A percentile compares a stretch with the other conserved stretches of the same genome.
These are phyloP conservation scores for Scrobipalpa costella DNA, from an alignment of 2,888 invertebrate species.

Conservation along the genomic window DNA sequence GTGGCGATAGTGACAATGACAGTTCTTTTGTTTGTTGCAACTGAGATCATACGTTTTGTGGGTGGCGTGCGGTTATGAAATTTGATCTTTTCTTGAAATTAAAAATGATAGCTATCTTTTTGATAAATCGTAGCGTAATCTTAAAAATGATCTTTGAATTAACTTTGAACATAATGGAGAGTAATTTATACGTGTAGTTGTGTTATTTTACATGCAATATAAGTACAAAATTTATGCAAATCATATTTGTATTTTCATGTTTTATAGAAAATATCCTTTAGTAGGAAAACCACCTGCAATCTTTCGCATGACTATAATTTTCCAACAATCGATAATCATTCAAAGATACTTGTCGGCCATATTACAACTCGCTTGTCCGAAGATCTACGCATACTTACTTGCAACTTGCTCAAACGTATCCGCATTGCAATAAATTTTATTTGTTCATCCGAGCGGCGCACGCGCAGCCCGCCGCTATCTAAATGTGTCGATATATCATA, in stretches of 20 bases:
- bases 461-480: slow-evolving; percentile 34
- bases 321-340: slow-evolving; percentile 14
- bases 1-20: slow-evolving; percentile 1
- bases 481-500: slow-evolving; percentile 43
- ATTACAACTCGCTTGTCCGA: not conserved
- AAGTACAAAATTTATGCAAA: no score
- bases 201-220: no score
- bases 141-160: no score
- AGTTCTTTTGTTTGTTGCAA: not conserved
- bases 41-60: slow-evolving; percentile 9
- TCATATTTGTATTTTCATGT: no score
- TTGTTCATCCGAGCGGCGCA: slow-evolving; percentile 23
- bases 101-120: not conserved
- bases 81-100: not conserved
- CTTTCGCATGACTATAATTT: slow-evolving; percentile 3
- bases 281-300: not conserved
- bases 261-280: not conserved
- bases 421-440: slow-evolving; percentile 31
- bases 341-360: not conserved
- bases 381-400: slow-evolving; percentile 20
- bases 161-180: no score
- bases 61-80: slow-evolving; percentile 1
- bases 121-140: no score
- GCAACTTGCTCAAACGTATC: slow-evolving; percentile 23
- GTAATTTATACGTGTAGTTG: no score